phyloP scores from a whole-genome alignment of 2,113 vertebrate genomes.

The Microtus pennsylvanicus region DNA sequence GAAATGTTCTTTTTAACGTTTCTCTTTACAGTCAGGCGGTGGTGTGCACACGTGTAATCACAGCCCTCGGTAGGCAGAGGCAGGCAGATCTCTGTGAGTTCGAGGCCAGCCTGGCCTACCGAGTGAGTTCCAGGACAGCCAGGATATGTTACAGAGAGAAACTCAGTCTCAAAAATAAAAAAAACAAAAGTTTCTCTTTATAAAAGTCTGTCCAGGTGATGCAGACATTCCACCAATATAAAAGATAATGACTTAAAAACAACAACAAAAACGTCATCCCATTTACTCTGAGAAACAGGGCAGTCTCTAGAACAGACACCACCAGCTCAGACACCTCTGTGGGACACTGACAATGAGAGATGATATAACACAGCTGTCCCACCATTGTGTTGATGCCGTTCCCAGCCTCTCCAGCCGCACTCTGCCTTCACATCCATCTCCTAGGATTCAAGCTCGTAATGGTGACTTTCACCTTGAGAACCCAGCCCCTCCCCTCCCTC shows the following conservation, averaged over 20 bases:
- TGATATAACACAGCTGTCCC: neutral
- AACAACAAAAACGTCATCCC: neutral
- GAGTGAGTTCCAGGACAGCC: no score
- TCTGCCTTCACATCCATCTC: neutral
- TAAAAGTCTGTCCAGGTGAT: neutral
- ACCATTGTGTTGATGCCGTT: rapidly evolving
- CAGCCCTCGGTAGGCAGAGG: no score
- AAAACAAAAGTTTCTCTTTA: neutral
- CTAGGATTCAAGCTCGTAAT: neutral
- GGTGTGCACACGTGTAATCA: no score
- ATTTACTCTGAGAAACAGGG: neutral
- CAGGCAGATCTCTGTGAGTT: no score
- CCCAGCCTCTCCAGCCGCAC: rapidly evolving
- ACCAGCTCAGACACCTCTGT: rapidly evolving
- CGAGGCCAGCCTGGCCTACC: no score
- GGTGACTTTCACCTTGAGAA: constrained; percentile 56
- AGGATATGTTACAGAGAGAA: no score
- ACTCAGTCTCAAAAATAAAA: no score
- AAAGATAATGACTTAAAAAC: neutral
- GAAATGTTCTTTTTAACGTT: neutral
- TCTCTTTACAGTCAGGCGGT: no score
- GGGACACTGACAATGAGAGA: no score
- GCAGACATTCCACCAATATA: neutral
- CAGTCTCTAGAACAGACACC: neutral
- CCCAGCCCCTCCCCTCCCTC: neutral